A percentile compares a stretch with the other conserved stretches of the same genome.
These are phyloP conservation scores for Drosophila biarmipes DNA, from an alignment of 1,140 invertebrate genomes.

Conservation along the genomic window DNA sequence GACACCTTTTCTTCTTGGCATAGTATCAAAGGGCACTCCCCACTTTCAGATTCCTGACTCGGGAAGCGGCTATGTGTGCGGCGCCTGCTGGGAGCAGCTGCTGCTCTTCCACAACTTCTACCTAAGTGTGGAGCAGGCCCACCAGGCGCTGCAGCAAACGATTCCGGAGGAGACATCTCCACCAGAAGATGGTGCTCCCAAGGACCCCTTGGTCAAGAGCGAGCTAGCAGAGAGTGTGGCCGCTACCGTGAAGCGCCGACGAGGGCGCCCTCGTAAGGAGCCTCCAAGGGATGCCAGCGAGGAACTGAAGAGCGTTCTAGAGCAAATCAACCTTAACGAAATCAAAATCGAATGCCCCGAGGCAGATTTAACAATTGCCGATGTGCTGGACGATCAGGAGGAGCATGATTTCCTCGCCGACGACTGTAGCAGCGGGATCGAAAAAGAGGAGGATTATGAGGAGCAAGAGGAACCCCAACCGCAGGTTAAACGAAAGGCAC, in stretches of 20 bases:
- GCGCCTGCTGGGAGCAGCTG: slow-evolving; percentile 60
- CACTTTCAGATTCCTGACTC: slow-evolving; percentile 30
- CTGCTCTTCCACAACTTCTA: slow-evolving; percentile 66
- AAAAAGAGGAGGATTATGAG: neutral
- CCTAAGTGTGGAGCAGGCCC: slow-evolving; percentile 54
- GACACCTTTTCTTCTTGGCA: neutral
- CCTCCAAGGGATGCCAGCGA: slow-evolving; percentile 35
- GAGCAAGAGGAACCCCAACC: slow-evolving; percentile 1
- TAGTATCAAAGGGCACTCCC: neutral
- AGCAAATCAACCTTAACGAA: slow-evolving; percentile 72
- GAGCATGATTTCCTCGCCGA: slow-evolving; percentile 22
- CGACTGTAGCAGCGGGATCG: slow-evolving; percentile 14
- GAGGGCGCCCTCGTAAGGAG: slow-evolving; percentile 65
- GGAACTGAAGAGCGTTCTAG: slow-evolving; percentile 59
- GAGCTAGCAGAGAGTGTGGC: slow-evolving; percentile 50
- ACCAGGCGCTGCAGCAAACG: slow-evolving; percentile 19
- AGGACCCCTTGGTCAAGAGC: slow-evolving; percentile 14
- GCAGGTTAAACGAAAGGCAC: slow-evolving; percentile 22
- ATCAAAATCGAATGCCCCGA: slow-evolving; percentile 73
- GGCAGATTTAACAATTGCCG: slow-evolving; percentile 66
- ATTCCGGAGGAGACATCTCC: neutral
- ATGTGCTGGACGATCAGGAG: slow-evolving; percentile 66
- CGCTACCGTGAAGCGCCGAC: slow-evolving; percentile 58
- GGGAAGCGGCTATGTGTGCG: slow-evolving; percentile 48
- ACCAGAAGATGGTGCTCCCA: neutral